phyloP scores from a whole-genome alignment of 2,888 invertebrate species.

The Stratiomys singularior region DNA sequence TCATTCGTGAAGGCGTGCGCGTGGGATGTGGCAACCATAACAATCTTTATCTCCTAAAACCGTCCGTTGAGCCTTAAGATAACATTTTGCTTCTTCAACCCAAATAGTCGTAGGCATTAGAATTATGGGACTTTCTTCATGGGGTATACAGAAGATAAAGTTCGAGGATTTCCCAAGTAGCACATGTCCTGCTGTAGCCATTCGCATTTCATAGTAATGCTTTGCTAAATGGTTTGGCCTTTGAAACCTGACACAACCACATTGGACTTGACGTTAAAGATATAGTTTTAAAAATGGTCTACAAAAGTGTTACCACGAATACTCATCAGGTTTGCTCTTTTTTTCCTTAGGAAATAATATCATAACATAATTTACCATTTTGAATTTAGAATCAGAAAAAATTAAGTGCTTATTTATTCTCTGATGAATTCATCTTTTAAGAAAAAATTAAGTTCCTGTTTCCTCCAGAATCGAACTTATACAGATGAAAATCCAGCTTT shows the following conservation, averaged over 20 bases:
- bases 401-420: too few relatives aligned
- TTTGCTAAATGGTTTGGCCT: constrained; percentile 22
- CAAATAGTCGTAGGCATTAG: background rate
- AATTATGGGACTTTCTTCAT: constrained; percentile 31
- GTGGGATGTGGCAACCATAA: background rate
- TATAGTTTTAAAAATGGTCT: too few relatives aligned
- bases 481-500: too few relatives aligned
- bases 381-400: too few relatives aligned
- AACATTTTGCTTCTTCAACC: constrained; percentile 25
- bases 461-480: too few relatives aligned
- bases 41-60: constrained; percentile 22
- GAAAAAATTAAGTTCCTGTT: too few relatives aligned
- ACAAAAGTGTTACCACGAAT: too few relatives aligned
- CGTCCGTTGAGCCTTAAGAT: constrained; percentile 27
- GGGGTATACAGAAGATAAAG: background rate
- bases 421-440: too few relatives aligned
- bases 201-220: constrained; percentile 30
- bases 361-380: too few relatives aligned
- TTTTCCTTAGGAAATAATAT: too few relatives aligned
- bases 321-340: too few relatives aligned
- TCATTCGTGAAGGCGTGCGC: background rate
- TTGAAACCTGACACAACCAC: constrained; percentile 29
- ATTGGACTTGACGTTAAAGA: background rate
- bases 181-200: constrained; percentile 31
- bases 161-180: constrained; percentile 3